phyloP scores from a whole-genome alignment of 2,888 invertebrate genomes.

The Stenchaetothrips biformis region DNA sequence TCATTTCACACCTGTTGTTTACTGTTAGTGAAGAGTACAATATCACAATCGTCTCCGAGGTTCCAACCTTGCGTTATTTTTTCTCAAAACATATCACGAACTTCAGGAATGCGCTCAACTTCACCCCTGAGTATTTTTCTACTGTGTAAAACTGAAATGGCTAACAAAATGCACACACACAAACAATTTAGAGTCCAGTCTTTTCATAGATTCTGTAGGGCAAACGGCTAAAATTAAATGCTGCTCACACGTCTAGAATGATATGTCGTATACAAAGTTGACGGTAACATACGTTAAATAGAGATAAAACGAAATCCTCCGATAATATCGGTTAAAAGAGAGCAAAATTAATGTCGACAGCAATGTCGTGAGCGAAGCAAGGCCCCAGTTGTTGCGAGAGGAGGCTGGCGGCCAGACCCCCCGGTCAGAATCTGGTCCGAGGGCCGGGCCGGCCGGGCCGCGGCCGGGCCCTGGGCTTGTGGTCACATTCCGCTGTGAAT shows the following conservation, averaged over 20 bases:
- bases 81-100: neutral
- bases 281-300: no score
- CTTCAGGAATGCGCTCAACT: neutral
- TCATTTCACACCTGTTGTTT: neutral
- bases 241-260: neutral
- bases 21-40: slow-evolving; percentile 3
- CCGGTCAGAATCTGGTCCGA: no score
- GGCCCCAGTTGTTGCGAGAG: no score
- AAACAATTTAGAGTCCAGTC: neutral
- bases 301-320: no score
- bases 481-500: no score
- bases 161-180: neutral
- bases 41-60: neutral
- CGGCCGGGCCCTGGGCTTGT: neutral
- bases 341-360: no score
- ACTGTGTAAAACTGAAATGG: neutral
- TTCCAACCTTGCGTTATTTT: neutral
- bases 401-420: no score
- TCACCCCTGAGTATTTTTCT: neutral
- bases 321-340: no score
- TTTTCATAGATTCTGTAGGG: neutral
- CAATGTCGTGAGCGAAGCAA: no score
- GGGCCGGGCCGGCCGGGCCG: neutral
- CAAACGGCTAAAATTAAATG: neutral
- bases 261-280: slow-evolving; percentile 1